Evolutionary conservation across 2,888 invertebrate species (phyloP), one percentile per base, ranked within the genome.

Genomic region (Drosophila histrio): DNA sequence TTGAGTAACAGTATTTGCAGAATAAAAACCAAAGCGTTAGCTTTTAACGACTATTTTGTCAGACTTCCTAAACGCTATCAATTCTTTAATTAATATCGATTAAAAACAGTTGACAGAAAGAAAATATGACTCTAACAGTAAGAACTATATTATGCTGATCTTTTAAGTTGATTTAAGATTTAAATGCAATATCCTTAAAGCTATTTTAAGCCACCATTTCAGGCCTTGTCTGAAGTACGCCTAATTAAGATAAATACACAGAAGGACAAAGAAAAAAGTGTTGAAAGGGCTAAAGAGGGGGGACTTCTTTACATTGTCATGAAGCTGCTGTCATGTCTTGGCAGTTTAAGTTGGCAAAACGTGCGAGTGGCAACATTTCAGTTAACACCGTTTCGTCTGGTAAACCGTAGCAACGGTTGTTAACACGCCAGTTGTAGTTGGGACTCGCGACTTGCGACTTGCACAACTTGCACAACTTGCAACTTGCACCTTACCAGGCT

Each of bases 371-470:
- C 74, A 67, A 80, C 87, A 83, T 67, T 82, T 80, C 75, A 86
- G 80, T 82, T 82, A 82, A 86, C 86, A 80, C 84, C 41, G 62
- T 76, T 73, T 72, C 60, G 58, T 30, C 32, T 50, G 62, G 49
- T 58, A 64, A 86, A 82, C 84, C 81, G 81, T 86, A 83, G 70
- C 84, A 82, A 82, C 81, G 84, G 81, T 82, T 83, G 81, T 82
- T 82, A 82, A 82, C 86, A 77, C 69, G 69, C 65, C 58, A 52
- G 53, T 58, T 65, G 65, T 49, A 62, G 63, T 64, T 69, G 58
- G 49, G 9, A 32, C 50, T 61, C 65, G 70, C 38, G 4, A 26
- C 26, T 34, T 36, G 57, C 49, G 21, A 28, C 39, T 47, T 82
- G 73, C 83, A 81, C 63, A 6, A 26, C 26, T 34, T 36, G 57